These are phyloP conservation scores for Noctua pronuba DNA, from an alignment of 2,888 invertebrate genomes.

Conservation along the genomic window DNA sequence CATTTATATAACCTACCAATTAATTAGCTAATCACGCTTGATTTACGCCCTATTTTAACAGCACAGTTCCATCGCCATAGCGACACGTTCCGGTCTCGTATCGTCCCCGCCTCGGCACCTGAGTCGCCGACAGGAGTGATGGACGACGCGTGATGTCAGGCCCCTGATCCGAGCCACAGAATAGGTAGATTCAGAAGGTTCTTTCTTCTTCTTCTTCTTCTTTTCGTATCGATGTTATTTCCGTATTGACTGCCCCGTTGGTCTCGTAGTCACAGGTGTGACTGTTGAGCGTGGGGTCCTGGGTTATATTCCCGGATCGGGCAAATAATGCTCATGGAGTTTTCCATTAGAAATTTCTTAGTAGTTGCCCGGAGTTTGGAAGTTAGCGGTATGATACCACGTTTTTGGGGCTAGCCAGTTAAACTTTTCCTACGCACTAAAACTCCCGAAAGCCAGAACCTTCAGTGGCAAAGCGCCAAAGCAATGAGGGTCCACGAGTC, in stretches of 20 bases:
- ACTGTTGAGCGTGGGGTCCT: too few species aligned
- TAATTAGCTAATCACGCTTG: constrained; percentile 18
- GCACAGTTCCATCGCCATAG: constrained; percentile 19
- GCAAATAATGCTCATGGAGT: too few species aligned
- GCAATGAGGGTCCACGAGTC: background rate
- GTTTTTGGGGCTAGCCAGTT: background rate
- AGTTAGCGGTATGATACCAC: background rate
- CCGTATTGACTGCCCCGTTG: background rate
- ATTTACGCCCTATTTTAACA: constrained; percentile 4
- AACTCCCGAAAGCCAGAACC: background rate
- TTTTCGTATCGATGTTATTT: background rate
- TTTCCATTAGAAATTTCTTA: too few species aligned
- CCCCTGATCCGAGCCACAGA: constrained; percentile 33
- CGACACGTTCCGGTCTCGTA: constrained; percentile 66
- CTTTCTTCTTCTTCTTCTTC: background rate
- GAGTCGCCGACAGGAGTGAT: constrained; percentile 76
- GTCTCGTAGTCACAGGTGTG: too few species aligned
- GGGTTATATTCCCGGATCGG: too few species aligned
- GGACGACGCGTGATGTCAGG: constrained; percentile 67
- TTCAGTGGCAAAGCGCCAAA: background rate
- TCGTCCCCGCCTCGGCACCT: constrained; percentile 72
- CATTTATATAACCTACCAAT: constrained; percentile 12
- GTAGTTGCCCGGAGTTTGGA: background rate
- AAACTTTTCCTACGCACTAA: background rate
- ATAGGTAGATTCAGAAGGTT: background rate